Conservation (phyloP, 2,888 invertebrate genomes). For the Endomychus coccineus region DNA sequence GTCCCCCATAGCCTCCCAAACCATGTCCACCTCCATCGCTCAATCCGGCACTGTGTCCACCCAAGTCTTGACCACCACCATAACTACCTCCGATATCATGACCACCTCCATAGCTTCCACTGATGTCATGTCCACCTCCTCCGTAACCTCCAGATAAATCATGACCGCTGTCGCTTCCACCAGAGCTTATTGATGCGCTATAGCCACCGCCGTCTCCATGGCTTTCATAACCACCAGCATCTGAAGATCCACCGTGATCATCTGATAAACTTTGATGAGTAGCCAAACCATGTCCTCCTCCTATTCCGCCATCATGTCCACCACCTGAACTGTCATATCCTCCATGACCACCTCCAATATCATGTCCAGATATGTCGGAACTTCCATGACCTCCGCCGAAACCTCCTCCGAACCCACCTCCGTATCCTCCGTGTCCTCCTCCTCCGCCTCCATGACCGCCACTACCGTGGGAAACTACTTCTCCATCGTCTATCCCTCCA, state of each 20-base stretch:
- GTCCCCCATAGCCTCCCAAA: constrained; percentile 23
- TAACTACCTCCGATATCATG: constrained; percentile 6
- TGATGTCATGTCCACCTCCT: constrained; percentile 11
- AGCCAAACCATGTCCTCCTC: constrained; percentile 21
- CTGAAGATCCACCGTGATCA: constrained; percentile 19
- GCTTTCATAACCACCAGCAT: too few species aligned
- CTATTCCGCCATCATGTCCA: constrained; percentile 29
- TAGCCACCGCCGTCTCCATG: constrained; percentile 26
- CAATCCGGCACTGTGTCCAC: constrained; percentile 14
- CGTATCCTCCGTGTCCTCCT: constrained; percentile 24
- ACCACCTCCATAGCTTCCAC: neutral
- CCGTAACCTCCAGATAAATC: constrained; percentile 14
- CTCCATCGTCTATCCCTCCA: constrained; percentile 53
- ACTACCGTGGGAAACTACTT: constrained; percentile 42
- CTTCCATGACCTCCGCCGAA: constrained; percentile 13
- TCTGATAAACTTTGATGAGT: constrained; percentile 12
- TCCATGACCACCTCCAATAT: constrained; percentile 39
- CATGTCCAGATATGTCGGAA: constrained; percentile 39
- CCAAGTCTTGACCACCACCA: constrained; percentile 3
- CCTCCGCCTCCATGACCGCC: constrained; percentile 28
- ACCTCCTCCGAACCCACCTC: constrained; percentile 17
- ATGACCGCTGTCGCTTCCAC: constrained; percentile 25
- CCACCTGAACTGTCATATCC: constrained; percentile 41
- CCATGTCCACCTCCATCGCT: constrained; percentile 15
- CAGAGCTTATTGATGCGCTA: constrained; percentile 15